Conservation (phyloP, 2,888 invertebrate species). For the Hanleya hanleyi region DNA sequence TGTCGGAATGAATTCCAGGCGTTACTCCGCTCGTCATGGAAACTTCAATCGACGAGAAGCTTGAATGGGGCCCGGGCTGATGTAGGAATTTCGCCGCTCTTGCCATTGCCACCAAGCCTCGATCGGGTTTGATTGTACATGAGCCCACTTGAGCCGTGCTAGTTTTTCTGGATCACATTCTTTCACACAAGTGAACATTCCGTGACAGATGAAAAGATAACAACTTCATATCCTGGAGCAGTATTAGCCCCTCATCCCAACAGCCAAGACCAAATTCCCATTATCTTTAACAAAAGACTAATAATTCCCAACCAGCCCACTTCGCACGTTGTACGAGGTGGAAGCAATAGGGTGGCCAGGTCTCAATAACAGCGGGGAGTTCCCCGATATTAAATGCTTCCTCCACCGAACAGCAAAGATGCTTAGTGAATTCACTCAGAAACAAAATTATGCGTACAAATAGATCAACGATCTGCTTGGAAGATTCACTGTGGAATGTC, state of each 20-base stretch:
- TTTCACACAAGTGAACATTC: not conserved
- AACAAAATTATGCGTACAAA: too few relatives aligned
- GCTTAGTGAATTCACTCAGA: too few relatives aligned
- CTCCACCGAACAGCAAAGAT: too few relatives aligned
- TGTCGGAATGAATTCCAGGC: not conserved
- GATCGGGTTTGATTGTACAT: not conserved
- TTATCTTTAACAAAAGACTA: not conserved
- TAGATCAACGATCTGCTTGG: too few relatives aligned
- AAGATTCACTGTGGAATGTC: too few relatives aligned
- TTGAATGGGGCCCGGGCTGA: too few relatives aligned
- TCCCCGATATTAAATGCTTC: too few relatives aligned
- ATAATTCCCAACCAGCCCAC: not conserved
- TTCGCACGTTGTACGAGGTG: not conserved
- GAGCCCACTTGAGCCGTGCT: not conserved
- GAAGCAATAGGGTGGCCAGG: too few relatives aligned
- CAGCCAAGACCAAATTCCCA: not conserved
- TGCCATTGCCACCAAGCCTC: too few relatives aligned
- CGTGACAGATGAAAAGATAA: conserved; percentile 12
- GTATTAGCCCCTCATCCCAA: not conserved
- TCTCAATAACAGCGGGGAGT: too few relatives aligned
- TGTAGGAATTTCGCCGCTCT: too few relatives aligned
- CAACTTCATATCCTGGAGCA: not conserved
- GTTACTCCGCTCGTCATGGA: not conserved
- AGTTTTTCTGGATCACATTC: not conserved
- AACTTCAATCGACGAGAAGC: not conserved